These are phyloP conservation scores for Tipula vernalis DNA, from an alignment of 2,888 invertebrate species.

Conservation along the genomic window DNA sequence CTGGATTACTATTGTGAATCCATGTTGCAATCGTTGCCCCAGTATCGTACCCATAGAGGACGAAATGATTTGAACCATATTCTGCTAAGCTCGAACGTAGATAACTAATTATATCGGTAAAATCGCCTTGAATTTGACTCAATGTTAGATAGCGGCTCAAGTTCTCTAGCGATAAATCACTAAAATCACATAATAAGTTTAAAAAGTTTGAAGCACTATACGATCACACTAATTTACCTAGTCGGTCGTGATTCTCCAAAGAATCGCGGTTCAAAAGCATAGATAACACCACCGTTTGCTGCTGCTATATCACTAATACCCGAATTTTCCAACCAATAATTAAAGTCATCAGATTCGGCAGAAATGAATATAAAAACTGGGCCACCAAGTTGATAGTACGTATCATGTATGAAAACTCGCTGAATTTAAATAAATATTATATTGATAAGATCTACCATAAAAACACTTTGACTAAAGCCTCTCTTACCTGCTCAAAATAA, in stretches of 20 bases:
- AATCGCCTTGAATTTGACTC: neutral
- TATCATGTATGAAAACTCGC: neutral
- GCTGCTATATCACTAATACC: neutral
- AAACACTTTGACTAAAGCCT: neutral
- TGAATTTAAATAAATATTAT: neutral
- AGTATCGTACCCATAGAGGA: neutral
- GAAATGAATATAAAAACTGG: neutral
- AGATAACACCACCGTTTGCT: neutral
- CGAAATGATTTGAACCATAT: neutral
- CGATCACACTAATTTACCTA: neutral
- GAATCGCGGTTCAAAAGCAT: neutral
- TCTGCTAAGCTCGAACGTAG: neutral
- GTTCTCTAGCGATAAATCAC: neutral
- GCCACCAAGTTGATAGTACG: neutral
- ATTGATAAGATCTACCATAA: neutral
- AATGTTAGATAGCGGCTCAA: neutral
- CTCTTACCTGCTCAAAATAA: neutral
- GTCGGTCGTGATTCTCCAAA: neutral
- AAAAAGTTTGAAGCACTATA: neutral
- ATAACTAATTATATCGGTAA: neutral
- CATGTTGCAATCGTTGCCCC: neutral
- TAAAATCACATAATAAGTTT: neutral
- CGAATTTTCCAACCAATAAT: neutral
- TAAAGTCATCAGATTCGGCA: neutral
- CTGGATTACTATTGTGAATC: neutral